Evolutionary conservation across 2,797 vertebrate species (phyloP), one percentile per base, ranked within the genome.

Genomic region (Mallotus villosus): DNA sequence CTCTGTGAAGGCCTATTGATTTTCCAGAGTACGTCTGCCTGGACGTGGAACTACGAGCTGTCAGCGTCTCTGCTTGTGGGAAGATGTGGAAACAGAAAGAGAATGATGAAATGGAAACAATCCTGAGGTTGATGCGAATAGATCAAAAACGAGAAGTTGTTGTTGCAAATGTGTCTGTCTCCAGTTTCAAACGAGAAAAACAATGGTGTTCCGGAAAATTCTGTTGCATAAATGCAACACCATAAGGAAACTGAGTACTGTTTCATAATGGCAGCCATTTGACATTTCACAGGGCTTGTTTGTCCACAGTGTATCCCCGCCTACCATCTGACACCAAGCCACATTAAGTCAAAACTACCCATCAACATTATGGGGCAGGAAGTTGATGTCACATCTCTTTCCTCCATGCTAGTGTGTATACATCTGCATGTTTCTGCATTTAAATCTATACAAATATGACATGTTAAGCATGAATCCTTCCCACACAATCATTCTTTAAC

Each of bases 251-350:
- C 71, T 65, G 24, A 61, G 51, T 69, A 59, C 63, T 25, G 70
- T 60, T 58, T 19, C 41, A 74, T 34, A 72, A 78, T 17, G 19
- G 68, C 55, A 68, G 70, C 53, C 61, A 66, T 72, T 80, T 78
- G 34, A 8, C 76, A 78, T 74, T 72, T 61, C 72, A 24, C 34
- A 34, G 57, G 46, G 70, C 60, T 9, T 17, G 59, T 64, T 61
- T 58, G 63, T 21, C 41, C 11, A 46, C 41, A 65, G 37, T 60
- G 70, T 46, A 78, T 80, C 22, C 5, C 37, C 11, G 37, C 6
- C 74, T 67, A 78, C 73, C 46, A 37, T 70, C 73, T 81, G 62
- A 74, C 72, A 34, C 74, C 77, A 51, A 65, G 81, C 77, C 70
- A 63, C 68, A 60, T 74, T 41, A 27, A 77, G 66, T 16, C 61